Evolutionary conservation across 2,888 invertebrate species (phyloP).

Genomic region (Caradrina clavipalpis): DNA sequence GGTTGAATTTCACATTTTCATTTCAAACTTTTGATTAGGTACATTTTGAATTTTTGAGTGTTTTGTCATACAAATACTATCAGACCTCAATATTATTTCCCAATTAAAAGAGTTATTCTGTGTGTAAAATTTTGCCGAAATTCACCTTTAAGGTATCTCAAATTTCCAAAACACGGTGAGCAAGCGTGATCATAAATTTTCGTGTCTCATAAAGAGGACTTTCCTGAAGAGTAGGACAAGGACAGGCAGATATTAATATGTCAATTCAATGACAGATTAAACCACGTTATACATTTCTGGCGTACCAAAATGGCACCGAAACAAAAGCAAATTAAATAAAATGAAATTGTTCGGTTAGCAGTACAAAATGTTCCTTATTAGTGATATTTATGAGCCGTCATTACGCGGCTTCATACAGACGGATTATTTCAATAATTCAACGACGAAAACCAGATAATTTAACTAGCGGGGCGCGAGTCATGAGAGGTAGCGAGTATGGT

Average conservation of each 20-base stretch:
- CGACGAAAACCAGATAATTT: constrained; percentile 81
- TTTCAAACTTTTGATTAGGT: too few species aligned
- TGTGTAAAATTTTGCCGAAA: too few species aligned
- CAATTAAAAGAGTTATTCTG: too few species aligned
- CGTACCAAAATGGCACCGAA: constrained; percentile 12
- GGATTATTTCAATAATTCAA: constrained; percentile 86
- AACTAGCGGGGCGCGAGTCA: constrained; percentile 61
- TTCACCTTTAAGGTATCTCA: too few species aligned
- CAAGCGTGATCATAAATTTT: background rate
- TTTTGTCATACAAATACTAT: too few species aligned
- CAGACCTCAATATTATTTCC: too few species aligned
- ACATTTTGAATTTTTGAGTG: too few species aligned
- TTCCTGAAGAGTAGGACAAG: background rate
- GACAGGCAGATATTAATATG: background rate
- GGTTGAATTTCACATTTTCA: too few species aligned
- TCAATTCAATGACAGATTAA: constrained; percentile 7
- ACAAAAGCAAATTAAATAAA: constrained; percentile 54
- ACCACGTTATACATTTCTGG: constrained; percentile 12
- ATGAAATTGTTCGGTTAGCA: constrained; percentile 54
- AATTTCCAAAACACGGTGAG: too few species aligned
- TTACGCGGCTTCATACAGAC: constrained; percentile 74
- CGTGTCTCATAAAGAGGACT: background rate
- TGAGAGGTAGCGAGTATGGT: constrained; percentile 29
- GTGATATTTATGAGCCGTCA: constrained; percentile 73
- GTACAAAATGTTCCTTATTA: constrained; percentile 65